Conservation (phyloP, 1,140 invertebrate species). For the Harlomillsia oculata region DNA sequence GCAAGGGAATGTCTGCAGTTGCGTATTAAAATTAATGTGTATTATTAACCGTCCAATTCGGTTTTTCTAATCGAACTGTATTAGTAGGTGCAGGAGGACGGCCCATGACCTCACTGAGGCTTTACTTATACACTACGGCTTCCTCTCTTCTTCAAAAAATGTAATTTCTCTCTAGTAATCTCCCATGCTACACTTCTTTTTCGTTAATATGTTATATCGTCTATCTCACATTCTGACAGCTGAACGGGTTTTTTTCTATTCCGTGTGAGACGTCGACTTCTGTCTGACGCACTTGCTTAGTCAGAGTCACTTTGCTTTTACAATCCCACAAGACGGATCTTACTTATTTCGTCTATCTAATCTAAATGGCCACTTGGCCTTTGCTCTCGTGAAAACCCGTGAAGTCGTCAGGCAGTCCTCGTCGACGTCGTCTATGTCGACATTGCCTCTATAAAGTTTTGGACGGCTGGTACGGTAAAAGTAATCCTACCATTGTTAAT, state of each 20-base stretch:
- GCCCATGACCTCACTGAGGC: slow-evolving; percentile 4
- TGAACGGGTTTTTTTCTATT: slow-evolving; percentile 12
- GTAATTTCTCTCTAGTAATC: too few species aligned
- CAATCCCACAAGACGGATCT: slow-evolving; percentile 1
- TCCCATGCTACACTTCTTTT: neutral
- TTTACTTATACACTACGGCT: too few species aligned
- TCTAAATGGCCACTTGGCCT: neutral
- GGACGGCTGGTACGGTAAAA: too few species aligned
- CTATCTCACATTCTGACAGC: slow-evolving; percentile 6
- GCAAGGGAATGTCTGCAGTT: slow-evolving; percentile 11
- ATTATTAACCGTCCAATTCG: slow-evolving; percentile 9
- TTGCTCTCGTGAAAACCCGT: too few species aligned
- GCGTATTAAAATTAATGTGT: slow-evolving; percentile 7
- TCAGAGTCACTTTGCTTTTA: neutral
- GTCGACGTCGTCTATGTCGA: too few species aligned
- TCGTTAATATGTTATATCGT: neutral
- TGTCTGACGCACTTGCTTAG: slow-evolving; percentile 4
- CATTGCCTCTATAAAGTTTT: too few species aligned
- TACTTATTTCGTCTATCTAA: slow-evolving; percentile 2
- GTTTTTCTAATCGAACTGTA: slow-evolving; percentile 14
- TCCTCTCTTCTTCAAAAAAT: too few species aligned
- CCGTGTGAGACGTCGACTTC: too few species aligned
- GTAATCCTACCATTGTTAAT: too few species aligned
- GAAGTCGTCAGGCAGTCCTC: neutral
- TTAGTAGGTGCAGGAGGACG: slow-evolving; percentile 1